Conservation (phyloP, 2,888 invertebrate genomes). For the Malachius bipustulatus region DNA sequence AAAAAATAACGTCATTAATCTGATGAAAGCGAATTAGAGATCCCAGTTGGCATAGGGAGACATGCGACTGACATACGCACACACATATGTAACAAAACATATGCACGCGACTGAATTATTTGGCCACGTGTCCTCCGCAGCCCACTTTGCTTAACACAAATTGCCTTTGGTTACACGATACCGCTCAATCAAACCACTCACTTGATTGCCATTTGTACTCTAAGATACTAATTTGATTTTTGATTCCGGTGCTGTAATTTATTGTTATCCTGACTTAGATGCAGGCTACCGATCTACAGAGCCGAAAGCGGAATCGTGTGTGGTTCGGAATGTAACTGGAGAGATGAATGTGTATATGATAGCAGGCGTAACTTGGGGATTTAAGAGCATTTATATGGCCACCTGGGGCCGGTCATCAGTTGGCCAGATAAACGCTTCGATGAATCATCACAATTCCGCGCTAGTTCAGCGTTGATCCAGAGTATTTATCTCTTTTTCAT, state of each 20-base stretch:
- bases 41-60: not conserved
- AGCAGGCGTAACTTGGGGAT: constrained; percentile 13
- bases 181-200: constrained; percentile 16
- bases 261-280: too few species aligned
- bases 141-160: constrained; percentile 21
- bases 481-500: not conserved
- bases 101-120: constrained; percentile 23
- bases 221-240: too few species aligned
- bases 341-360: too few species aligned
- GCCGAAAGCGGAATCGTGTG: too few species aligned
- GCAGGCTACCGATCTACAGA: too few species aligned
- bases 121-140: constrained; percentile 20
- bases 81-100: constrained; percentile 22
- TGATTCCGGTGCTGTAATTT: too few species aligned
- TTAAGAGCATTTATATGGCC: constrained; percentile 17
- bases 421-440: constrained; percentile 17
- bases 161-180: constrained; percentile 20
- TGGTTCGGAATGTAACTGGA: too few species aligned
- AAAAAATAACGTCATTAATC: constrained; percentile 17
- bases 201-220: constrained; percentile 15
- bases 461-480: not conserved
- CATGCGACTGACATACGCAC: constrained; percentile 7
- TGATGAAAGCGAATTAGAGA: not conserved
- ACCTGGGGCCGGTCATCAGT: constrained; percentile 25
- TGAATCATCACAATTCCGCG: constrained; percentile 9